A percentile compares a stretch with the other conserved stretches of the same genome.
Conservation (phyloP, 2,113 vertebrate species). For the Chaenocephalus aceratus region DNA sequence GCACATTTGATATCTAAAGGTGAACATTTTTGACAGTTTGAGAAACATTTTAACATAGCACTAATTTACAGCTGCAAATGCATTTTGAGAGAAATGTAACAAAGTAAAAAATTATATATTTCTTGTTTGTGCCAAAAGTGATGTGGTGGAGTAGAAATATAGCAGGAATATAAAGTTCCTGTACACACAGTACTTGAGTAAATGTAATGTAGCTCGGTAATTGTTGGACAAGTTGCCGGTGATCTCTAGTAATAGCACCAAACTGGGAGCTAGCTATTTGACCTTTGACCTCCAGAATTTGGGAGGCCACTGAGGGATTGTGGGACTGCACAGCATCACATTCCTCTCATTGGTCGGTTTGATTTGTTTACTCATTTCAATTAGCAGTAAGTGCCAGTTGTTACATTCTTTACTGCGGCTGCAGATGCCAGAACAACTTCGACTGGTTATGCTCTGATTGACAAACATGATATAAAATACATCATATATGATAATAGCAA, state of each 20-base stretch:
- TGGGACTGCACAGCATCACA: slow-evolving; percentile 50
- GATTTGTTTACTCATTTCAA: slow-evolving; percentile 65
- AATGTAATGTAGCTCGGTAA: not conserved
- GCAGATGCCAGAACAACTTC: not conserved
- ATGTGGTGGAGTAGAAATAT: too few species aligned
- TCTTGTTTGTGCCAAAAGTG: too few species aligned
- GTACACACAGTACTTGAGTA: not conserved
- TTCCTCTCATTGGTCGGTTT: slow-evolving; percentile 61
- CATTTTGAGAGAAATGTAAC: too few species aligned
- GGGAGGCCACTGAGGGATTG: slow-evolving; percentile 63
- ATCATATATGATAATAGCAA: not conserved
- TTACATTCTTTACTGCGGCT: slow-evolving; percentile 24
- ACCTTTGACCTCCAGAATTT: slow-evolving; percentile 70
- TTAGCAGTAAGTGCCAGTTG: slow-evolving; percentile 38
- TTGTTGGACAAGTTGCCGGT: not conserved
- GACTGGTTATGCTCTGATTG: not conserved
- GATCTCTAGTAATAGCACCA: slow-evolving; percentile 46
- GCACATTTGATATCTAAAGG: too few species aligned
- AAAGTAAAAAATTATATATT: too few species aligned
- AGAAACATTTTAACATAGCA: too few species aligned
- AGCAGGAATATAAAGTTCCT: too few species aligned
- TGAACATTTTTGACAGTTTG: too few species aligned
- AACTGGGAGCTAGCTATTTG: slow-evolving; percentile 67
- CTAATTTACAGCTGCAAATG: too few species aligned
- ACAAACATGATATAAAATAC: too few species aligned